phyloP scores from a whole-genome alignment of 2,797 vertebrate genomes.

The Arrhamphus sclerolepis region DNA sequence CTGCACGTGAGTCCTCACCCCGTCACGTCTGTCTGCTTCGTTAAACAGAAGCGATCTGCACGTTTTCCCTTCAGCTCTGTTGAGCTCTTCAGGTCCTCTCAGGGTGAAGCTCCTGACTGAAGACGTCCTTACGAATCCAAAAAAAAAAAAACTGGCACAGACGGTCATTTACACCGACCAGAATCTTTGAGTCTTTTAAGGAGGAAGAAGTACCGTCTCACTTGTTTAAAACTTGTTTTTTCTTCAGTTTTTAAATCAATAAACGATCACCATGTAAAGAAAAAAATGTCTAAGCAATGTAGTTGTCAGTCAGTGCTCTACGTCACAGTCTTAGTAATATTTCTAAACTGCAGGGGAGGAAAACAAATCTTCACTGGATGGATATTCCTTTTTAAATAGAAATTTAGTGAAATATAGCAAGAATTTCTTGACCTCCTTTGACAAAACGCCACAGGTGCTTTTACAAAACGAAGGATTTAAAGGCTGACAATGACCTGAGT shows the following conservation, averaged over 20 bases:
- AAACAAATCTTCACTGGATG: no score
- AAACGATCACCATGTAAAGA: no score
- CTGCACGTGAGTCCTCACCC: not conserved
- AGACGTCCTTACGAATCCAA: not conserved
- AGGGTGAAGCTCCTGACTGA: not conserved
- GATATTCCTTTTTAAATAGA: not conserved
- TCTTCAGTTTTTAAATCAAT: no score
- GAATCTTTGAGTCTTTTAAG: not conserved
- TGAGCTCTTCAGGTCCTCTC: not conserved
- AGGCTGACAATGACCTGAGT: no score
- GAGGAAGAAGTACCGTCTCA: not conserved
- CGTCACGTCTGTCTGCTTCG: not conserved
- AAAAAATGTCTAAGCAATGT: not conserved
- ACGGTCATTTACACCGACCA: not conserved
- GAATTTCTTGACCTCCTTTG: no score
- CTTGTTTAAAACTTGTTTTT: not conserved
- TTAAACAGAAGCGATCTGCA: not conserved
- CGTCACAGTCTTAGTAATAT: no score
- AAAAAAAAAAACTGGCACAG: not conserved
- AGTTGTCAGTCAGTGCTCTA: not conserved
- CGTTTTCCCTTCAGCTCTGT: not conserved
- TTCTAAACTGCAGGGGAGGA: no score
- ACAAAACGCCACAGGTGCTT: no score
- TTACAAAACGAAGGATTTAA: no score
- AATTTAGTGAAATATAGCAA: not conserved